Conservation (phyloP, 2,797 vertebrate species). For the Acanthopagrus latus region DNA sequence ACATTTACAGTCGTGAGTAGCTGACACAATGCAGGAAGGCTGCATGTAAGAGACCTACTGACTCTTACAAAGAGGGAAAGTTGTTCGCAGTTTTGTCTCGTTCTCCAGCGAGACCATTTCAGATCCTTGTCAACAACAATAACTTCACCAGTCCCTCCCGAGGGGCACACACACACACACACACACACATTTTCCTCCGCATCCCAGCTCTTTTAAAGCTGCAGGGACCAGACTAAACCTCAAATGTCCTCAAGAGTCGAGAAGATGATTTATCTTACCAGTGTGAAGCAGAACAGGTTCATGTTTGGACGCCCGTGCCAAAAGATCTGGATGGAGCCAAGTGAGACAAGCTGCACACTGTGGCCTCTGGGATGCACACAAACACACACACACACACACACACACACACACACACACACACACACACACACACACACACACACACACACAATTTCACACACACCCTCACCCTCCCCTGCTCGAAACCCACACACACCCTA, state of each 20-base stretch:
- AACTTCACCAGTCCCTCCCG: constrained; percentile 38
- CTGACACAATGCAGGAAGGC: background rate
- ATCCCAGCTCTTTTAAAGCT: background rate
- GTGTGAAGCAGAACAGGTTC: constrained; percentile 96
- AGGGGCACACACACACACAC: background rate
- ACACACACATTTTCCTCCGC: background rate
- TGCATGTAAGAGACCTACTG: background rate
- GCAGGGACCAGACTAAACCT: background rate
- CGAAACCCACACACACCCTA: constrained; percentile 10
- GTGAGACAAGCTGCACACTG: constrained; percentile 14
- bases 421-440: no score
- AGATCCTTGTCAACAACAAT: constrained; percentile 51
- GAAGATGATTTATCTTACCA: constrained; percentile 86
- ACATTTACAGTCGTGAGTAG: background rate
- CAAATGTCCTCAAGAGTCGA: background rate
- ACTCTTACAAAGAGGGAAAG: constrained; percentile 27
- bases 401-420: no score
- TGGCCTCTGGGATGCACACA: constrained; percentile 43
- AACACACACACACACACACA: constrained; percentile 55
- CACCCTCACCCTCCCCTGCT: constrained; percentile 29
- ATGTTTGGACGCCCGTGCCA: constrained; percentile 77
- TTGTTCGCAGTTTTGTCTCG: constrained; percentile 24
- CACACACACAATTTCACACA: constrained; percentile 52
- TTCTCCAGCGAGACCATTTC: constrained; percentile 24
- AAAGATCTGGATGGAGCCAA: constrained; percentile 50